Percentiles rank a stretch among this genome's conserved stretches.
These are phyloP conservation scores for Cydia strobilella DNA, from an alignment of 1,140 invertebrate genomes.

Conservation along the genomic window DNA sequence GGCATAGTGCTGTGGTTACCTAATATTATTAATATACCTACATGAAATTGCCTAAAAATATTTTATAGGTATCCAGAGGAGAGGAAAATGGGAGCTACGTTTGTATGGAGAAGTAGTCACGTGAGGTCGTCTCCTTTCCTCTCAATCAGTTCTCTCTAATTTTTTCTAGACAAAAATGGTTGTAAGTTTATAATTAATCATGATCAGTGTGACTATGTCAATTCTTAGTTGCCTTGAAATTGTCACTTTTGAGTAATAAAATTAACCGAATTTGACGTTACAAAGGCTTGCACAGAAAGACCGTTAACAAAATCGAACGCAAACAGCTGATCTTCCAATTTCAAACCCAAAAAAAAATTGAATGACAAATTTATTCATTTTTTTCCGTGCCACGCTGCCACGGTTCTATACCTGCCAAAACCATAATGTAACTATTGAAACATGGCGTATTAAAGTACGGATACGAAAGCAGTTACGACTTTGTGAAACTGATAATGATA, in stretches of 20 bases:
- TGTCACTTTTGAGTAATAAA: not conserved
- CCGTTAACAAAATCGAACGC: not conserved
- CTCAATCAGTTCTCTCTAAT: too few relatives aligned
- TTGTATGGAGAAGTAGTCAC: too few relatives aligned
- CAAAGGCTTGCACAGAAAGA: not conserved
- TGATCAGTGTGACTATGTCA: too few relatives aligned
- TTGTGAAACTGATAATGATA: not conserved
- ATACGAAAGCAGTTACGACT: not conserved
- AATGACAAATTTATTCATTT: slow-evolving; percentile 8
- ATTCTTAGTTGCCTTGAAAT: not conserved
- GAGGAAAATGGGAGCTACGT: too few relatives aligned
- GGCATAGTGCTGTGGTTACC: too few relatives aligned
- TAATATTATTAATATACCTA: too few relatives aligned
- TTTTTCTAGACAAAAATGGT: too few relatives aligned
- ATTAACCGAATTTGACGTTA: not conserved
- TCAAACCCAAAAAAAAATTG: not conserved
- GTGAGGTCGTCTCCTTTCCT: too few relatives aligned
- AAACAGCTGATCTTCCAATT: slow-evolving; percentile 10
- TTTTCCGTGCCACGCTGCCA: not conserved
- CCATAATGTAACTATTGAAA: not conserved
- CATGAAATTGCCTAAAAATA: too few relatives aligned
- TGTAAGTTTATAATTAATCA: too few relatives aligned
- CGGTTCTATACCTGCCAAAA: slow-evolving; percentile 8
- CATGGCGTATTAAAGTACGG: not conserved
- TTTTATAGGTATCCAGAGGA: too few relatives aligned